A percentile compares a stretch with the other conserved stretches of the same genome.
phyloP scores from a whole-genome alignment of 2,888 invertebrate genomes.

The Sinopyrophorus schimmeli region DNA sequence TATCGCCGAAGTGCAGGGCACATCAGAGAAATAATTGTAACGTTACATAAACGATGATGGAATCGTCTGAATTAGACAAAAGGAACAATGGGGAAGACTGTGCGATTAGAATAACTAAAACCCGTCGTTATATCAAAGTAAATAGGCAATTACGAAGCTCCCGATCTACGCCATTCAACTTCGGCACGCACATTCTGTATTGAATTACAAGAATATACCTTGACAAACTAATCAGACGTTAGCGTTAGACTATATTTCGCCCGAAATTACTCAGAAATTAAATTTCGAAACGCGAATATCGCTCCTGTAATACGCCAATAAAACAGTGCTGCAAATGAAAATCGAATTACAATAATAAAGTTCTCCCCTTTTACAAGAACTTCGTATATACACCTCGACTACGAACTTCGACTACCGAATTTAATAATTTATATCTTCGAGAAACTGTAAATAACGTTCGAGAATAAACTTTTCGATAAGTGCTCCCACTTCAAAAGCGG shows the following conservation, averaged over 20 bases:
- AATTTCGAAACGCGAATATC: constrained; percentile 16
- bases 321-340: background rate
- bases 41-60: constrained; percentile 27
- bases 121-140: constrained; percentile 32
- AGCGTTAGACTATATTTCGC: constrained; percentile 18
- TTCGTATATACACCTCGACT: too few relatives aligned
- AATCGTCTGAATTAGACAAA: constrained; percentile 29
- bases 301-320: constrained; percentile 3
- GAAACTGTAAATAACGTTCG: too few relatives aligned
- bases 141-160: constrained; percentile 31
- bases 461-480: too few relatives aligned
- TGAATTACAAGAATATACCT: constrained; percentile 26
- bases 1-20: constrained; percentile 23
- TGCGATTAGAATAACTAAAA: constrained; percentile 31
- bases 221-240: constrained; percentile 26
- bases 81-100: constrained; percentile 29
- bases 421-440: too few relatives aligned
- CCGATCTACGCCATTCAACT: constrained; percentile 26
- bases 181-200: constrained; percentile 29
- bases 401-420: too few relatives aligned
- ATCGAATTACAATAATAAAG: too few relatives aligned
- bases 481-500: too few relatives aligned
- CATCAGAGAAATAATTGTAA: constrained; percentile 22
- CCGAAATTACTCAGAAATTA: constrained; percentile 18
- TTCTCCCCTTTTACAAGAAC: too few relatives aligned